Evolutionary conservation across 2,797 vertebrate species (phyloP), one percentile per base, ranked within the genome.

Genomic region (Phrynocephalus forsythii): DNA sequence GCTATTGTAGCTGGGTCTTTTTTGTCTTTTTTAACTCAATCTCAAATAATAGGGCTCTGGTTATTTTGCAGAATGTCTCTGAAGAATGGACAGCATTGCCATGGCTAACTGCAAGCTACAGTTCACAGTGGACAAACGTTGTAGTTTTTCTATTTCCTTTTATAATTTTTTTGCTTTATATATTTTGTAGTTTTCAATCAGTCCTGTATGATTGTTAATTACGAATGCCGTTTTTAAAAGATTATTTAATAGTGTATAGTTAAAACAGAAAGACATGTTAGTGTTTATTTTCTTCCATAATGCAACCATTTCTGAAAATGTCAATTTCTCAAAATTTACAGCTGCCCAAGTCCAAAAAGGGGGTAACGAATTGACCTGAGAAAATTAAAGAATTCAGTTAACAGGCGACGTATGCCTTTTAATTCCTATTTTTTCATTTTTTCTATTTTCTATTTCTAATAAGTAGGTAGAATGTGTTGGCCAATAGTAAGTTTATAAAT

Each of bases 61-160:
- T 97, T 96, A 96, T 97, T 97, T 97, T 97, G 96, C 96, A 96
- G 96, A 97, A 95, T 96, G 92, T 94, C 96, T 95, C 96, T 95
- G 96, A 96, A 96, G 96, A 97, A 96, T 94, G 96, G 96, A 96
- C 95, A 96, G 96, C 94, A 94, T 96, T 96, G 95, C 96, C 96
- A 92, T 95, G 96, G 96, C 95, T 96, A 97, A 97, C 96, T 92
- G 94, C 96, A 95, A 96, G 96, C 96, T 96, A 95, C 96, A 91
- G 95, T 96, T 96, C 96, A 94, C 95, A 97, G 88, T 96, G 96
- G 96, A 96, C 95, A 96, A 96, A 96, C 94, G 95, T 96, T 97
- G 96, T 96, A 94, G 95, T 93, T 94, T 95, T 96, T 95, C 95
- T 96, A 96, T 95, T 97, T 96, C 93, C 89, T 96, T 96, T 96